Evolutionary conservation across 1,140 invertebrate genomes (phyloP).

Genomic region (Sminthurides bifidus): DNA sequence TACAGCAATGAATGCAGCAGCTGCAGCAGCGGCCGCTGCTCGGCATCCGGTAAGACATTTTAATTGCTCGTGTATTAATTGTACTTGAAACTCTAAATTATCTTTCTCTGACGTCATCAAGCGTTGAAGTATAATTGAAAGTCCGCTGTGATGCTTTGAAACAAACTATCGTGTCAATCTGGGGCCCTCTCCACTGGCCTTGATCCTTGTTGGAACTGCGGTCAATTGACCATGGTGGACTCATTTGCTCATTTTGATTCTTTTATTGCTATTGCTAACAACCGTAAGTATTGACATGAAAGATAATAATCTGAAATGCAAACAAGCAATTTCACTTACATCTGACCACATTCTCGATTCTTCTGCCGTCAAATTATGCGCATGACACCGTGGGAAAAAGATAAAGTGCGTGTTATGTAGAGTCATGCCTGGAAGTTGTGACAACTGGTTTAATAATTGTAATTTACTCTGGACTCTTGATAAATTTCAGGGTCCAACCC

Average conservation of each 20-base stretch:
- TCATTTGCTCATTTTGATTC: neutral
- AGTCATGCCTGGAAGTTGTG: neutral
- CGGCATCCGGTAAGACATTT: constrained; percentile 32
- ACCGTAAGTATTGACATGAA: too few relatives aligned
- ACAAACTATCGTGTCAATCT: neutral
- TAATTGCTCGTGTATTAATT: neutral
- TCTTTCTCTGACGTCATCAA: neutral
- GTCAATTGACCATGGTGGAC: neutral
- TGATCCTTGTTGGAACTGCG: neutral
- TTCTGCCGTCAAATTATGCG: neutral
- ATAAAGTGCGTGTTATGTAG: neutral
- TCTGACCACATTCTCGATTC: neutral
- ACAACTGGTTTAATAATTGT: neutral
- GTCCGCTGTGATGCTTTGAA: neutral
- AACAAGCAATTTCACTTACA: too few relatives aligned
- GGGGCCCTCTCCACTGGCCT: too few relatives aligned
- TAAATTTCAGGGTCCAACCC: constrained; percentile 58
- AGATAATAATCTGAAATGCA: too few relatives aligned
- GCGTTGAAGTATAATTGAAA: neutral
- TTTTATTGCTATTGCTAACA: neutral
- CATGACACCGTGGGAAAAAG: neutral
- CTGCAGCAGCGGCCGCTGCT: constrained; percentile 33
- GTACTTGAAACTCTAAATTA: neutral
- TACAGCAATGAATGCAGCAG: constrained; percentile 33
- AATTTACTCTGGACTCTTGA: neutral